These are phyloP conservation scores for Adrianichthys oophorus DNA, from an alignment of 2,797 vertebrate species.

Conservation along the genomic window DNA sequence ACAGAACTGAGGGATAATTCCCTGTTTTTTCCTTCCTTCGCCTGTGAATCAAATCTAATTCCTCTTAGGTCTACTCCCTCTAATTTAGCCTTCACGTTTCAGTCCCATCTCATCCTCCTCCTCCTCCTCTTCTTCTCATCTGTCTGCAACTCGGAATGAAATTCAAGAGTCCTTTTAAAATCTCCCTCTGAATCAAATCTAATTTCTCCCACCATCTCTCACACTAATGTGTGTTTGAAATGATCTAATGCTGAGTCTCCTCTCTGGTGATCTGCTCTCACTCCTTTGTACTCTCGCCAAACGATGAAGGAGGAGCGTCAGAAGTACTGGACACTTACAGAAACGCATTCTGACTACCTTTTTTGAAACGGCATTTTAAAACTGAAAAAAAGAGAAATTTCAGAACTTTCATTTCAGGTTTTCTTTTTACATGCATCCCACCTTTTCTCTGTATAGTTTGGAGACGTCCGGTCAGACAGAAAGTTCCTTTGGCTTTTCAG, in stretches of 20 bases:
- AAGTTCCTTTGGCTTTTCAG: constrained; percentile 64
- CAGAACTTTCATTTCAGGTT: constrained; percentile 1
- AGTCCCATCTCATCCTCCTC: constrained; percentile 23
- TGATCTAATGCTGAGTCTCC: constrained; percentile 41
- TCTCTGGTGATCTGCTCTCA: constrained; percentile 8
- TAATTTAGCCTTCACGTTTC: constrained; percentile 61
- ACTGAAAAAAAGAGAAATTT: constrained; percentile 1
- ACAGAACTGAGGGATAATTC: constrained; percentile 52
- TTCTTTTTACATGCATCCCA: neutral
- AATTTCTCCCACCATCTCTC: constrained; percentile 53
- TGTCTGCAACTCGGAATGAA: constrained; percentile 42
- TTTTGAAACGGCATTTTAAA: constrained; percentile 1
- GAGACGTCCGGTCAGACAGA: constrained; percentile 63
- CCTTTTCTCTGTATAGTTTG: constrained; percentile 54
- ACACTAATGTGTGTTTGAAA: constrained; percentile 55
- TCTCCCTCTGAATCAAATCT: constrained; percentile 62
- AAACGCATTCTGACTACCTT: neutral
- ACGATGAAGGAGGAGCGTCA: constrained; percentile 6
- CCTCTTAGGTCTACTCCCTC: constrained; percentile 49
- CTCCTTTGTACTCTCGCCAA: constrained; percentile 1
- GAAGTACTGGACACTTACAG: constrained; percentile 1
- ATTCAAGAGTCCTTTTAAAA: constrained; percentile 59
- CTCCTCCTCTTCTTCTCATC: constrained; percentile 14
- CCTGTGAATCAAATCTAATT: constrained; percentile 64
- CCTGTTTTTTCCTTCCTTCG: constrained; percentile 30